Evolutionary conservation across 2,797 vertebrate genomes (phyloP).

Genomic region (Petrocephalus sullivani): DNA sequence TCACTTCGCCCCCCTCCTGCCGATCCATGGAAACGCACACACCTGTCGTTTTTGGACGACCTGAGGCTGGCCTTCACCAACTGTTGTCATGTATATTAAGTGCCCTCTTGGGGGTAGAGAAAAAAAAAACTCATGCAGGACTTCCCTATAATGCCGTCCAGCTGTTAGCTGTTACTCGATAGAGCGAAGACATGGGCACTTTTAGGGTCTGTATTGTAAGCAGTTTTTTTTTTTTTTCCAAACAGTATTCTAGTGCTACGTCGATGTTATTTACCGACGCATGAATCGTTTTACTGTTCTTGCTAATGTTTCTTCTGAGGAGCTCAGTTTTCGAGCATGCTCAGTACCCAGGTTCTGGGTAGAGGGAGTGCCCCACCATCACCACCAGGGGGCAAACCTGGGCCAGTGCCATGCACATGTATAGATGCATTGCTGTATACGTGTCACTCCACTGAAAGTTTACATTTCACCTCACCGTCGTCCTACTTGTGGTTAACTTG

Average conservation of each 20-base stretch:
- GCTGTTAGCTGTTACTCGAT: background rate
- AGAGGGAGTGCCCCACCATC: background rate
- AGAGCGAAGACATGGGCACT: background rate
- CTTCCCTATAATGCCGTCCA: background rate
- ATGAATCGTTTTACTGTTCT: background rate
- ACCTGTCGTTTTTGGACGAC: conserved; percentile 12
- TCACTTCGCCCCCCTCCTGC: background rate
- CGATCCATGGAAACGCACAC: background rate
- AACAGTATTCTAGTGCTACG: background rate
- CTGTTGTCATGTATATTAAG: conserved; percentile 12
- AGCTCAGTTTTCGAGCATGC: background rate
- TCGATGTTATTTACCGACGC: background rate
- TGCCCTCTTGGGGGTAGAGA: background rate
- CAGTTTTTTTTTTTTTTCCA: background rate
- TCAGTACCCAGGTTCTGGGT: background rate
- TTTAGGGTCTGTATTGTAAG: background rate
- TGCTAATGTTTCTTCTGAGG: too few species aligned
- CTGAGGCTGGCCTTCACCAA: background rate
- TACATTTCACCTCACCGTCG: background rate
- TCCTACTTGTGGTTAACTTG: background rate
- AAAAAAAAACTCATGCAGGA: background rate
- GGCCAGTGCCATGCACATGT: background rate
- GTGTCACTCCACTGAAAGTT: background rate
- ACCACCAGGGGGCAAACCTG: background rate
- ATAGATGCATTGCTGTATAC: background rate